Evolutionary conservation across 2,113 vertebrate genomes (phyloP), one percentile per base, ranked within the genome.

Genomic region (Andinoacara biseriatus): DNA sequence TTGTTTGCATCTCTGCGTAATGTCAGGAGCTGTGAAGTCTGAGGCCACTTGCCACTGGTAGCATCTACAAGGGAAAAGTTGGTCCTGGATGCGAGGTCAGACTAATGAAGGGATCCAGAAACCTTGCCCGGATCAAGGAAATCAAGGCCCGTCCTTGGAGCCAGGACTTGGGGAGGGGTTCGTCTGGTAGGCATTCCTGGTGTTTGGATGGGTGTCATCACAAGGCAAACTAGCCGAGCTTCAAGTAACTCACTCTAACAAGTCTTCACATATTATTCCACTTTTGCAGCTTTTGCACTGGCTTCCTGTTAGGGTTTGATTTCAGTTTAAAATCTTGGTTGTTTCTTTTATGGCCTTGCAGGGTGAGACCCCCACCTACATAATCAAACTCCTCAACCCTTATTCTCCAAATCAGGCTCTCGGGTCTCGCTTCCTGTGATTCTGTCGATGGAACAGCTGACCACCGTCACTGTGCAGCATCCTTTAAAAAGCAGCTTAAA

Each of bases 381-480:
- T 43, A 13, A 43, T 13, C 4, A 43, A 43, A 43, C 40, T 14
- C 11, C 40, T 43, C 40, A 10, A 43, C 40, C 11, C 46, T 22
- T 46, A 17, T 67, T 67, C 40, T 67, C 40, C 63, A 67, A 67
- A 17, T 40, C 2, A 15, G 35, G 35, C 1, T 40, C 61, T 40
- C 1, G 0, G 35, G 38, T 63, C 0, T 33, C 1, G n/a, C 7
- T 65, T 65, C 35, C 4, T 3, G n/a, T 65, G 13, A 65, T 17
- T 43, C 62, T 24, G 13, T 43, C 35, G 9, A 43, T 0, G 2
- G 0, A 65, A 43, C 62, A 43, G 62, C 35, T 24, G 43, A 11
- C 61, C 13, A 15, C 0, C 7, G 3, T 0, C 9, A 40, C 35
- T 63, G 35, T 15, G 61, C 40, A 35, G 40, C n/a, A 43, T 7